Conservation (phyloP, 2,797 vertebrate species). For the Leucoraja ocellata region DNA sequence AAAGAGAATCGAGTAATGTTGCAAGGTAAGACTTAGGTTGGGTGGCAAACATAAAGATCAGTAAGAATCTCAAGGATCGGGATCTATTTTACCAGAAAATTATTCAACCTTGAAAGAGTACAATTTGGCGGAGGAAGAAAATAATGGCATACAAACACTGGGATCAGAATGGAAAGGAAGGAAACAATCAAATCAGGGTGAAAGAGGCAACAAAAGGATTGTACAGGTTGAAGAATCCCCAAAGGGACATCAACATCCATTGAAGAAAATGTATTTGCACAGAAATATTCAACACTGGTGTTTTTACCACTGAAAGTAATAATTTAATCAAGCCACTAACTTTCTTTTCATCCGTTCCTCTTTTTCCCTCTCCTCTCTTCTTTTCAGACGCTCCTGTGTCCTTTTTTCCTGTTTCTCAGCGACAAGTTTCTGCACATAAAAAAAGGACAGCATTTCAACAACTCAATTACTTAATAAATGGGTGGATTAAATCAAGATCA, state of each 20-base stretch:
- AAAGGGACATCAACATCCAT: not conserved
- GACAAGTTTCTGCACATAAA: conserved; percentile 77
- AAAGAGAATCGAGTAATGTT: not conserved
- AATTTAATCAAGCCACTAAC: conserved; percentile 43
- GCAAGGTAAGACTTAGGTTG: not conserved
- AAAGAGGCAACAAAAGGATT: not conserved
- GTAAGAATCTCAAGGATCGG: not conserved
- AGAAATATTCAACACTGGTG: not conserved
- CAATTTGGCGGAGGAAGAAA: conserved; percentile 50
- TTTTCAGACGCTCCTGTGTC: conserved; percentile 74
- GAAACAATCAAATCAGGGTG: not conserved
- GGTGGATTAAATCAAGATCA: conserved; percentile 29
- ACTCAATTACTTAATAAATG: not conserved
- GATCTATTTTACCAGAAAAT: not conserved
- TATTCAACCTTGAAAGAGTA: conserved; percentile 30
- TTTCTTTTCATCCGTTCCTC: conserved; percentile 73
- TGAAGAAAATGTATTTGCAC: not conserved
- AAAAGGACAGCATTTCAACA: not conserved
- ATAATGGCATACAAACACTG: not conserved
- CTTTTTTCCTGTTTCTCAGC: conserved; percentile 86
- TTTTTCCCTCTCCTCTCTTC: conserved; percentile 71
- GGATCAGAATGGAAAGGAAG: not conserved
- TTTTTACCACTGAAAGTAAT: not conserved
- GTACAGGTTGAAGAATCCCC: not conserved
- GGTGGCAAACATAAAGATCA: not conserved